Percentiles rank a stretch among this genome's conserved stretches.
These are phyloP conservation scores for Chinchilla lanigera DNA, from an alignment of 2,113 vertebrate genomes.

Conservation along the genomic window DNA sequence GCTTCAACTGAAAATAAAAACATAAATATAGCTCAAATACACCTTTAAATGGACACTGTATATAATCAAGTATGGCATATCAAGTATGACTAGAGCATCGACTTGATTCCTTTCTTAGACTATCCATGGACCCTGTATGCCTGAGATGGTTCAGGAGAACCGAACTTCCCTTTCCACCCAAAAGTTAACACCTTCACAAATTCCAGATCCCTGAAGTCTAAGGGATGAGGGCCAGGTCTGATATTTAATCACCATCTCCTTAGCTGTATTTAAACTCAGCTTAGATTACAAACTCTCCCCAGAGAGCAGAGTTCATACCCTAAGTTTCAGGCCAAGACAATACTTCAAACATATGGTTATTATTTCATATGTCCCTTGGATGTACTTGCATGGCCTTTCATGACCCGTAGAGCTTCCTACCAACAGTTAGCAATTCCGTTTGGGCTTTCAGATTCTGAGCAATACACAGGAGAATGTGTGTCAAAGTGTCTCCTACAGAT, in stretches of 20 bases:
- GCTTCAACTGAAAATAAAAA: background rate
- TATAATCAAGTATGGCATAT: background rate
- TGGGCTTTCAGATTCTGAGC: background rate
- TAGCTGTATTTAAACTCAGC: background rate
- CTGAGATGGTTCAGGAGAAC: background rate
- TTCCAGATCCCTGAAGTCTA: background rate
- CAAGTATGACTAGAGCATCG: background rate
- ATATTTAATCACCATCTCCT: background rate
- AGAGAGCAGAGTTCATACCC: slow-evolving; percentile 33
- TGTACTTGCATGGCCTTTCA: background rate
- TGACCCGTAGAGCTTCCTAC: background rate
- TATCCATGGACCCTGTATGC: background rate
- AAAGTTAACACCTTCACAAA: background rate
- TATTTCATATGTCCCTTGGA: background rate
- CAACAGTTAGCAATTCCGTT: background rate
- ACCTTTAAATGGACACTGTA: background rate
- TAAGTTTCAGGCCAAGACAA: background rate
- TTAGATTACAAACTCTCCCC: slow-evolving; percentile 23
- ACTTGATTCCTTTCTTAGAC: background rate
- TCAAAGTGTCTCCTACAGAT: background rate
- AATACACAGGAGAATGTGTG: background rate
- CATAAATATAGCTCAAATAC: background rate
- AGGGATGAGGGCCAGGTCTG: background rate
- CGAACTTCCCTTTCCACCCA: background rate
- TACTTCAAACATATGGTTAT: background rate